Percentiles rank a stretch among this genome's conserved stretches.
phyloP scores from a whole-genome alignment of 2,888 invertebrate species.

The Acanthosepion lycidas region DNA sequence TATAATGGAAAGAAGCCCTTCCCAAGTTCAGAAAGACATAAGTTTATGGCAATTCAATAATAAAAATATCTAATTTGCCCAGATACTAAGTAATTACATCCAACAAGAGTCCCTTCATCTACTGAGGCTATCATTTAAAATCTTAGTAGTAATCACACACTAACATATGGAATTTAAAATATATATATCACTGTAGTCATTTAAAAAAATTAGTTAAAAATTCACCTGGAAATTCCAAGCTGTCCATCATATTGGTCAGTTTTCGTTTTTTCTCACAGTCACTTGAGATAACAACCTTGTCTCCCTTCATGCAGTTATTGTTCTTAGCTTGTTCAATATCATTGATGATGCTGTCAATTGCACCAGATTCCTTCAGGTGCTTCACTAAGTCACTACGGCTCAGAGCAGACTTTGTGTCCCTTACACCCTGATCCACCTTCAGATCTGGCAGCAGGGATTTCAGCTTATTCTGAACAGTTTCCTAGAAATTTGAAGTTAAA shows the following conservation, averaged over 20 bases:
- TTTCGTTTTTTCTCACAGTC: not conserved
- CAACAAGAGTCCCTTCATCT: too few species aligned
- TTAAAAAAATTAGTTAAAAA: not conserved
- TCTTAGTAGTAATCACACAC: too few species aligned
- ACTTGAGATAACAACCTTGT: not conserved
- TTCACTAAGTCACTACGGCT: not conserved
- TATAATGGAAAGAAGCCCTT: too few species aligned
- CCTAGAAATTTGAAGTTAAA: not conserved
- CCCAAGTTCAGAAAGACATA: too few species aligned
- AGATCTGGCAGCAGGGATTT: not conserved
- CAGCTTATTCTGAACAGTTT: conserved; percentile 40
- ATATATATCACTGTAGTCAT: too few species aligned
- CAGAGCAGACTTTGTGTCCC: not conserved
- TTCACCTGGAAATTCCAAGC: not conserved
- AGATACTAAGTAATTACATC: too few species aligned
- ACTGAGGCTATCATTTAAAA: too few species aligned
- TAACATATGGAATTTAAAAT: too few species aligned
- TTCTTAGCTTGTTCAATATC: not conserved
- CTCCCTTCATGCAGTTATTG: not conserved
- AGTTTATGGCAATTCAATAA: too few species aligned
- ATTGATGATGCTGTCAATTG: conserved; percentile 36
- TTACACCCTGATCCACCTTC: not conserved
- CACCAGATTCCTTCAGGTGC: conserved; percentile 11
- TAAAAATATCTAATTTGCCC: too few species aligned
- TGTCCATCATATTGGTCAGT: not conserved